A percentile compares a stretch with the other conserved stretches of the same genome.
These are phyloP conservation scores for Bolinopsis microptera DNA, from an alignment of 37 sponge, comb jelly and placozoan species.

Conservation along the genomic window DNA sequence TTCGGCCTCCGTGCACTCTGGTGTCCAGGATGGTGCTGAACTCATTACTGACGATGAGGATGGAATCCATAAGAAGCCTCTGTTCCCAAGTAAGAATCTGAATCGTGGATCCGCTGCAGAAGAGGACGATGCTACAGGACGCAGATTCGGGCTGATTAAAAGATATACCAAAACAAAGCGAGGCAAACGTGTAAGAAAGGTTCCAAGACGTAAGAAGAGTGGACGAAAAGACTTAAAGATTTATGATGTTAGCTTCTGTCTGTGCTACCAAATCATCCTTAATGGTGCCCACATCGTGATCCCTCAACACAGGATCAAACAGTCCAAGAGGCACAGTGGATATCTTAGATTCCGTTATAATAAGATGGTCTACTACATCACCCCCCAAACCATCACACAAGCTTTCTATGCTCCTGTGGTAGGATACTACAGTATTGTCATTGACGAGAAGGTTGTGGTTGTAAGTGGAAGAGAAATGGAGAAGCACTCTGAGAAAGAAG, in stretches of 20 bases:
- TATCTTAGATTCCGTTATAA: slow-evolving; percentile 17
- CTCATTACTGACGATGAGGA: slow-evolving; percentile 26
- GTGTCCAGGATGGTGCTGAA: slow-evolving; percentile 12
- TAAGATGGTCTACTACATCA: slow-evolving; percentile 54
- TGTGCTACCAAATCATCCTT: slow-evolving; percentile 43
- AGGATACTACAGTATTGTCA: slow-evolving; percentile 34
- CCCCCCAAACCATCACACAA: slow-evolving; percentile 25
- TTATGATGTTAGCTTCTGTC: slow-evolving; percentile 36
- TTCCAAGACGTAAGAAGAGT: background rate
- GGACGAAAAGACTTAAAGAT: background rate
- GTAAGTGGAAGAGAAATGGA: slow-evolving; percentile 28
- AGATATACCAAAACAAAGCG: slow-evolving; percentile 17
- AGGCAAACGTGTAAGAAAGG: slow-evolving; percentile 19
- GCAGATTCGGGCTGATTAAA: slow-evolving; percentile 16
- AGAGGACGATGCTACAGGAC: background rate
- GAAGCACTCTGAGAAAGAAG: slow-evolving; percentile 14
- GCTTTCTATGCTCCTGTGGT: slow-evolving; percentile 39
- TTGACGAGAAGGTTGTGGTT: slow-evolving; percentile 50
- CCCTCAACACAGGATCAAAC: slow-evolving; percentile 37
- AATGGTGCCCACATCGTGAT: slow-evolving; percentile 26
- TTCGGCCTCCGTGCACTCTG: slow-evolving; percentile 4
- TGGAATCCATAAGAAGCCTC: background rate
- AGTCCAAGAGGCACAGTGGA: slow-evolving; percentile 21
- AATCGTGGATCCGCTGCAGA: background rate
- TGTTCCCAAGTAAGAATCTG: background rate